Conservation (phyloP, 2,888 invertebrate genomes). For the Cheilosia vulpina region DNA sequence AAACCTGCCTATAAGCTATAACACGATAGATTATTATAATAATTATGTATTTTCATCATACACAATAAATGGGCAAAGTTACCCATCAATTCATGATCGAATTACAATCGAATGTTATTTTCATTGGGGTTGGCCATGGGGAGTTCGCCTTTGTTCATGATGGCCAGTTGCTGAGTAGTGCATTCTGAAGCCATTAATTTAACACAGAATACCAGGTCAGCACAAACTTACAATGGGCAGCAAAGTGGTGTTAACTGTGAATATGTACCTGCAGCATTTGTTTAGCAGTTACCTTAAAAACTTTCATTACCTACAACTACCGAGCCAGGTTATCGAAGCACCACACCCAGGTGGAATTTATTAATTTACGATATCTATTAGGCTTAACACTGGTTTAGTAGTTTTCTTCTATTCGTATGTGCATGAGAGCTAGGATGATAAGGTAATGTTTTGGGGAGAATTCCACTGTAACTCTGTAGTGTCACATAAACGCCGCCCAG, state of each 20-base stretch:
- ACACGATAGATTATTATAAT: slow-evolving; percentile 21
- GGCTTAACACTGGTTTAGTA: slow-evolving; percentile 6
- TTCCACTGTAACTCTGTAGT: too few species aligned
- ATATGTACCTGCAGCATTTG: slow-evolving; percentile 24
- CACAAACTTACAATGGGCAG: background rate
- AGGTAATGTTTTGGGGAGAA: too few species aligned
- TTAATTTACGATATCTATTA: slow-evolving; percentile 24
- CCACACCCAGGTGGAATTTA: slow-evolving; percentile 23
- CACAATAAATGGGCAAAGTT: slow-evolving; percentile 12
- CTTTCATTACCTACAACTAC: background rate
- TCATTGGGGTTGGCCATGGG: slow-evolving; percentile 1
- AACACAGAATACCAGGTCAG: slow-evolving; percentile 11
- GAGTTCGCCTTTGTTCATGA: background rate
- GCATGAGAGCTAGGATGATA: too few species aligned
- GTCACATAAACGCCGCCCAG: too few species aligned
- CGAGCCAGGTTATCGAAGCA: background rate
- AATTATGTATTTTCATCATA: slow-evolving; percentile 40
- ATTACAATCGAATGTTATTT: slow-evolving; percentile 10
- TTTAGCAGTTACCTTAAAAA: background rate
- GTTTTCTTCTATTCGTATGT: slow-evolving; percentile 16
- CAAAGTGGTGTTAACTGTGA: background rate
- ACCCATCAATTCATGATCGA: slow-evolving; percentile 38
- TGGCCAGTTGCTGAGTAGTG: background rate
- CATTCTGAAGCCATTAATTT: slow-evolving; percentile 6
- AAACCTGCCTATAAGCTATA: background rate